phyloP scores from a whole-genome alignment of 1,140 invertebrate genomes.

The Grapholita molesta region DNA sequence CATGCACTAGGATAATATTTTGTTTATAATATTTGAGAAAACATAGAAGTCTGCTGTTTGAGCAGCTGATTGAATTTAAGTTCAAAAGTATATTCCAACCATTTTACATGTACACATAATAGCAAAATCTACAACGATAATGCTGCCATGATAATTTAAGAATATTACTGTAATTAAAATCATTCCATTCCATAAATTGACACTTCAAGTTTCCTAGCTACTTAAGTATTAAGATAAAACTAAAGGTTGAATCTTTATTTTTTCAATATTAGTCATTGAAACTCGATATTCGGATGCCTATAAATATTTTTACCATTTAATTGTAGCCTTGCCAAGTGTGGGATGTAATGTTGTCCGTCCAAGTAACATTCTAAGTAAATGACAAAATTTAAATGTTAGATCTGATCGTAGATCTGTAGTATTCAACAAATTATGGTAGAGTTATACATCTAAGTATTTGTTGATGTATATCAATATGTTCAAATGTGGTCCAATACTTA shows the following conservation, averaged over 20 bases:
- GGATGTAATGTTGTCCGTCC: slow-evolving; percentile 4
- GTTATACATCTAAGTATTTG: background rate
- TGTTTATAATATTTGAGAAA: background rate
- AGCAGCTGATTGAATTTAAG: no score
- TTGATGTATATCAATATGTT: slow-evolving; percentile 5
- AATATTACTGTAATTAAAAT: background rate
- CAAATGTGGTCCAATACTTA: slow-evolving; percentile 23
- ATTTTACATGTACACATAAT: background rate
- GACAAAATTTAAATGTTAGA: background rate
- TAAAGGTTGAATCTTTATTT: background rate
- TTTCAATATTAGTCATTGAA: background rate
- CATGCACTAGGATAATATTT: background rate
- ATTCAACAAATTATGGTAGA: background rate
- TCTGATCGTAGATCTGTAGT: background rate
- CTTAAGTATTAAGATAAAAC: background rate
- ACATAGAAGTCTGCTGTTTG: no score
- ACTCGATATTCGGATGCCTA: background rate
- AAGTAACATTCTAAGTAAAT: background rate
- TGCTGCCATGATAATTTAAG: slow-evolving; percentile 5
- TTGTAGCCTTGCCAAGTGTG: slow-evolving; percentile 5
- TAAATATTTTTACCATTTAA: background rate
- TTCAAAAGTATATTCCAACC: background rate
- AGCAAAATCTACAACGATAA: background rate
- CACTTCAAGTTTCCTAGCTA: background rate
- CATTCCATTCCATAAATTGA: background rate